Evolutionary conservation across 2,113 vertebrate species (phyloP).

Genomic region (Protomyctophum bolini): DNA sequence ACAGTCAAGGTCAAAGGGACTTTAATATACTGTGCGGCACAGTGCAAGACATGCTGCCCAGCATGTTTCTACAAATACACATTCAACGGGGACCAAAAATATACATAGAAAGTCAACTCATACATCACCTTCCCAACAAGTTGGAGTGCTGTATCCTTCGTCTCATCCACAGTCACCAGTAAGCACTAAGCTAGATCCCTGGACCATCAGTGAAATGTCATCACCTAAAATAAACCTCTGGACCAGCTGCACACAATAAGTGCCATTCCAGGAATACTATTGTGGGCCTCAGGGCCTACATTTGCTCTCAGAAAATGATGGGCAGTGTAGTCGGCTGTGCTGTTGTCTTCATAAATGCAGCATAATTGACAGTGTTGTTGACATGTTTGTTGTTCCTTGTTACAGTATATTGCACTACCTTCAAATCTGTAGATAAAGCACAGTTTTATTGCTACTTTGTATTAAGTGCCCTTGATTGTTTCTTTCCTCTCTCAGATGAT

Average conservation of each 20-base stretch:
- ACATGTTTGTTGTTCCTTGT: not conserved
- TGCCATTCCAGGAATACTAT: conserved; percentile 27
- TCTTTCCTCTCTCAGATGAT: conserved; percentile 78
- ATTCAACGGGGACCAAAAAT: not conserved
- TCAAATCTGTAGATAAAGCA: no score
- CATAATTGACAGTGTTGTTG: not conserved
- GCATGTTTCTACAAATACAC: no score
- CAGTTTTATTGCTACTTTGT: no score
- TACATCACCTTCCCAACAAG: conserved; percentile 13
- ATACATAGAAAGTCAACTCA: not conserved
- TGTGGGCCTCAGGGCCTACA: conserved; percentile 18
- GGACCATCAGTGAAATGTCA: conserved; percentile 42
- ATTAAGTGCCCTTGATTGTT: no score
- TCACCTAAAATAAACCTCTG: conserved; percentile 48
- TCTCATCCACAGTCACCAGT: not conserved
- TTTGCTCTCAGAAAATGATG: not conserved
- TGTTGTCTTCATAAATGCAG: not conserved
- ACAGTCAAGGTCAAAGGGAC: not conserved
- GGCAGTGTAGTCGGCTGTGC: not conserved
- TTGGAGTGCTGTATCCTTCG: not conserved
- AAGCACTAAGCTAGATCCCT: conserved; percentile 5
- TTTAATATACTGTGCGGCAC: no score
- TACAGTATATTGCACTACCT: not conserved
- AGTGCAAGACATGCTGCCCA: not conserved
- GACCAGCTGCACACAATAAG: conserved; percentile 37